Base-by-base conservation (phyloP, 2,113 vertebrate genomes). In the Sisor rabdophorus region DNA sequence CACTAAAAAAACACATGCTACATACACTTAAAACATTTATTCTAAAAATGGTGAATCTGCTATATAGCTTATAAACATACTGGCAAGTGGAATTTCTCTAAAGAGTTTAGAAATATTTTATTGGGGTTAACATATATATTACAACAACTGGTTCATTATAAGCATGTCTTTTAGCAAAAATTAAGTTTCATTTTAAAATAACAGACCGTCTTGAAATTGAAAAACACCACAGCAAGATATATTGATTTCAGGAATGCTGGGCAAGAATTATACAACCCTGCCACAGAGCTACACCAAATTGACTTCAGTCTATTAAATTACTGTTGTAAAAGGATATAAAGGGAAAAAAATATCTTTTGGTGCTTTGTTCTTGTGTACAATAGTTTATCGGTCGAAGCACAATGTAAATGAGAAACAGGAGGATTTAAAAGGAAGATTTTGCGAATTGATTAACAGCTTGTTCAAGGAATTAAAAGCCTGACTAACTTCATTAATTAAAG, bases 321-420 rank as follows among this genome's bases (percentile, higher is more conserved):
- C 83, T 82, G 79, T 78, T 83, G 79, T 19, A 80, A 50, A 81
- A 24, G 36, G 20, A 69, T n/a, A 50, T 44, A 80, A 73, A 67
- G 60, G 26, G 12, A 3, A 71, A 52, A 67, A 55, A 55, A 71
- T 9, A 55, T 36, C n/a, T 58, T 22, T 53, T 26, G 28, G 67
- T 40, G 88, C 87, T 89, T 86, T 87, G 85, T 88, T 89, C 83
- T 84, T 80, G 86, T 74, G 79, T 84, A 79, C 88, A 89, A 89
- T 85, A 80, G 79, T 85, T 82, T 87, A 88, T 90, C 88, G 88
- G 87, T 92, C 87, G 88, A 90, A 91, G 85, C 44, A 7, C 78
- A 83, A 82, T 86, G 82, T 89, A 91, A 92, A 91, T 89, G 87
- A 92, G 89, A 90, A 89, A 87, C 89, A 87, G 87, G 87, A 88